phyloP scores from a whole-genome alignment of 2,797 vertebrate genomes.

The Trematomus bernacchii region DNA sequence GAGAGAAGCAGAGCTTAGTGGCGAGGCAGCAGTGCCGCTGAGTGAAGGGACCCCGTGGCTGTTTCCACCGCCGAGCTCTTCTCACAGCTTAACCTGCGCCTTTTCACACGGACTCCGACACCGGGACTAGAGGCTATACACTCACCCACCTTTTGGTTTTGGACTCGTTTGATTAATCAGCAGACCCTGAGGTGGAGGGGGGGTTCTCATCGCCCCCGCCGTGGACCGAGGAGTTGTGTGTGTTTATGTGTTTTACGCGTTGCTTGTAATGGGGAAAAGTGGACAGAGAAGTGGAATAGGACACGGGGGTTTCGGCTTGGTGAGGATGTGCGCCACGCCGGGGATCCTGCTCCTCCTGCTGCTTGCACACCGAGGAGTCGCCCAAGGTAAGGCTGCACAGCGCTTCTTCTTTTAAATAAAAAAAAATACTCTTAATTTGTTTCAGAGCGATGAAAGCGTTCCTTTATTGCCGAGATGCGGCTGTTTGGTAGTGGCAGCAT shows the following conservation, averaged over 20 bases:
- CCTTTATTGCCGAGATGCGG: conserved; percentile 7
- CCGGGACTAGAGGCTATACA: conserved; percentile 49
- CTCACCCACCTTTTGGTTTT: conserved; percentile 13
- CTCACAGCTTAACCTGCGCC: conserved; percentile 49
- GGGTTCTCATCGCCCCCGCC: conserved; percentile 35
- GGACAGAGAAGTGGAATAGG: conserved; percentile 89
- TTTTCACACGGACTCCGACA: conserved; percentile 46
- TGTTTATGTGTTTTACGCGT: conserved; percentile 64
- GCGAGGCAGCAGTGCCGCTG: conserved; percentile 61
- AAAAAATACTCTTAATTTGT: conserved; percentile 28
- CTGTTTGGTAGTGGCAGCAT: not conserved
- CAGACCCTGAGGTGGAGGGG: conserved; percentile 50
- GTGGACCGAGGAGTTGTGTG: conserved; percentile 67
- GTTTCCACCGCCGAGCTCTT: conserved; percentile 49
- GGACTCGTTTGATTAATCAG: conserved; percentile 48
- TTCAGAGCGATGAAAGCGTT: conserved; percentile 17
- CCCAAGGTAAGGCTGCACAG: conserved; percentile 87
- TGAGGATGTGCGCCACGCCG: conserved; percentile 88
- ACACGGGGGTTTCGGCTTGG: conserved; percentile 80
- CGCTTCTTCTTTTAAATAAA: conserved; percentile 9
- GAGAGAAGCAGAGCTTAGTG: conserved; percentile 55
- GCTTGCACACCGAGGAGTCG: conserved; percentile 84
- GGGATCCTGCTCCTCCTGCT: conserved; percentile 88
- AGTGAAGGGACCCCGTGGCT: conserved; percentile 58
- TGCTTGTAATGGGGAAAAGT: conserved; percentile 88